phyloP scores from a whole-genome alignment of 2,797 vertebrate species.

The Tamandua tetradactyla region DNA sequence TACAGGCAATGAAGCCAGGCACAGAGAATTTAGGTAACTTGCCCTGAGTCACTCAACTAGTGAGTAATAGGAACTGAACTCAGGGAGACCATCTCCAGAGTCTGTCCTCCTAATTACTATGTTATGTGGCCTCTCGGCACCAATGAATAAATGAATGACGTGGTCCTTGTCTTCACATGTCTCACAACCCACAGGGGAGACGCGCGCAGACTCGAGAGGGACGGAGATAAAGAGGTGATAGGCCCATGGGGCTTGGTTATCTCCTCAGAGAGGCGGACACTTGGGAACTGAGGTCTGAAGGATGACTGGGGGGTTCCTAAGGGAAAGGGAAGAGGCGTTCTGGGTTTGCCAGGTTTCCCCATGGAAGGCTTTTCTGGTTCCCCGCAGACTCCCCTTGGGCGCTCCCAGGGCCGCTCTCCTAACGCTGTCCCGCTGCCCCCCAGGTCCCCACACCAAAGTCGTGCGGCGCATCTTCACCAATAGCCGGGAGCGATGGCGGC shows the following conservation, averaged over 20 bases:
- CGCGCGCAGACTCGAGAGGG: not conserved
- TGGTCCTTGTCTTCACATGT: not conserved
- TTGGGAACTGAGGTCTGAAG: not conserved
- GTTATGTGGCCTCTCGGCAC: not conserved
- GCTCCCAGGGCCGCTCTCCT: not conserved
- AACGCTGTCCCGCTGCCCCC: not conserved
- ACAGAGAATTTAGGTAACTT: not conserved
- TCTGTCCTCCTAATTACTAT: not conserved
- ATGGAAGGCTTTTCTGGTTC: not conserved
- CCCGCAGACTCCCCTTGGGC: not conserved
- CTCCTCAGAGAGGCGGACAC: not conserved
- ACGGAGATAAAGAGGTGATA: not conserved
- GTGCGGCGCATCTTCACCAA: conserved; percentile 92
- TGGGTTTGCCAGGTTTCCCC: not conserved
- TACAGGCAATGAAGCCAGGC: not conserved
- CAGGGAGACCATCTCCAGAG: not conserved
- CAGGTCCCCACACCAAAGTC: conserved; percentile 90
- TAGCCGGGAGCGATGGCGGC: conserved; percentile 93
- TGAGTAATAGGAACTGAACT: not conserved
- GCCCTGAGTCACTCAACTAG: not conserved
- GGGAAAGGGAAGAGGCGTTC: not conserved
- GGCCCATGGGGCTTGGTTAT: not conserved
- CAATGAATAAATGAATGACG: not conserved
- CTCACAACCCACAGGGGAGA: not conserved
- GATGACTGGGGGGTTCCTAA: not conserved